Evolutionary conservation across 2,888 invertebrate species (phyloP), one percentile per base, ranked within the genome.

Genomic region (Scotopteryx bipunctaria): DNA sequence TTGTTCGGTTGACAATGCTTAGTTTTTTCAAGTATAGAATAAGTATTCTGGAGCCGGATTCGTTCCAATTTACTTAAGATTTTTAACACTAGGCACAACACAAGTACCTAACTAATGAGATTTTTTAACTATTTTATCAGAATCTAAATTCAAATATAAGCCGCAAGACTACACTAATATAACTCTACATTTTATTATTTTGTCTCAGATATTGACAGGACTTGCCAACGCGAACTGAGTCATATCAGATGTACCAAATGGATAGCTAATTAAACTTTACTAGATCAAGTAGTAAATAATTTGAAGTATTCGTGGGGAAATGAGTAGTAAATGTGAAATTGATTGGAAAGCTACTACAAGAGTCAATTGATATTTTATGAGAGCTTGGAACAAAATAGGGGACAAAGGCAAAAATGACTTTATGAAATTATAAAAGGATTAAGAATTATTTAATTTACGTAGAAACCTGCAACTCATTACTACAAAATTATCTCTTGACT

Each of bases 171-270:
- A n/a, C n/a, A n/a, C n/a, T n/a, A n/a, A n/a, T n/a, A n/a, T n/a
- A n/a, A 21, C 5, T 21, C 8, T 21, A 21, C 21, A 4, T 25
- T 25, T 25, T 25, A 1, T n/a, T 25, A 9, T 2, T n/a, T 5
- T 25, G 25, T 5, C 25, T n/a, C n/a, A n/a, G n/a, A n/a, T n/a
- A n/a, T n/a, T n/a, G n/a, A n/a, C n/a, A n/a, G n/a, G n/a, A n/a
- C 9, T 23, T 19, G 19, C 6, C 35, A 35, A 35, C 33, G 15
- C 32, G 3, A 6, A 19, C 5, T 14, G 4, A 14, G 27, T 21
- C n/a, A 37, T 48, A 48, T 41, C 44, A 54, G 48, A 54, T 48
- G 48, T 45, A 49, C 38, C 48, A 54, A 44, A 23, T 21, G 23
- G 19, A 44, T 53, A 36, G 48, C 44, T 43, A 21, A 21, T 19